Evolutionary conservation across 2,797 vertebrate species (phyloP).

Genomic region (Ctenosaura bakeri): DNA sequence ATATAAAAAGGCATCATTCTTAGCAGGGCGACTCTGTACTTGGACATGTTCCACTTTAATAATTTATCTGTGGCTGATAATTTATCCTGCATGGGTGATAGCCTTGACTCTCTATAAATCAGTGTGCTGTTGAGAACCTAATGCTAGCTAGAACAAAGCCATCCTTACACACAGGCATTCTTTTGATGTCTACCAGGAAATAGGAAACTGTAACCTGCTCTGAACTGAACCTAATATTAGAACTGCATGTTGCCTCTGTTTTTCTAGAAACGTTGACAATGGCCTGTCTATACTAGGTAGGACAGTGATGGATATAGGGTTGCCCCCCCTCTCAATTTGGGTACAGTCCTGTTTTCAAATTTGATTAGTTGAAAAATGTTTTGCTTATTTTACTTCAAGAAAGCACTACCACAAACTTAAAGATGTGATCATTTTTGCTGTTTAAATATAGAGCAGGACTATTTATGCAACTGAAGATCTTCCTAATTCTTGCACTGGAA

Average conservation of each 20-base stretch:
- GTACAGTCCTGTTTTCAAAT: neutral
- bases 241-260: constrained; percentile 2
- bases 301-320: neutral
- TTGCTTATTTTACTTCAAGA: neutral
- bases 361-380: neutral
- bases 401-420: neutral
- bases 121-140: constrained; percentile 1
- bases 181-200: constrained; percentile 7
- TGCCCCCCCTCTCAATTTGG: neutral
- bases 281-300: neutral
- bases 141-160: constrained; percentile 34
- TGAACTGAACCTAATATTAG: constrained; percentile 16
- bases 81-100: constrained; percentile 30
- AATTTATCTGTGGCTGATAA: neutral
- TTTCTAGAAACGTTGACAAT: neutral
- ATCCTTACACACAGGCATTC: constrained; percentile 41
- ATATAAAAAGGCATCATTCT: neutral
- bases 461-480: neutral
- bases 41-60: neutral
- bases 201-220: constrained; percentile 24
- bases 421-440: neutral
- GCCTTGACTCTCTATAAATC: constrained; percentile 31
- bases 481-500: neutral
- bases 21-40: neutral
- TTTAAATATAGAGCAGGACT: neutral